Base-by-base conservation (phyloP, 2,888 invertebrate species). In the Harpalus rubripes region DNA sequence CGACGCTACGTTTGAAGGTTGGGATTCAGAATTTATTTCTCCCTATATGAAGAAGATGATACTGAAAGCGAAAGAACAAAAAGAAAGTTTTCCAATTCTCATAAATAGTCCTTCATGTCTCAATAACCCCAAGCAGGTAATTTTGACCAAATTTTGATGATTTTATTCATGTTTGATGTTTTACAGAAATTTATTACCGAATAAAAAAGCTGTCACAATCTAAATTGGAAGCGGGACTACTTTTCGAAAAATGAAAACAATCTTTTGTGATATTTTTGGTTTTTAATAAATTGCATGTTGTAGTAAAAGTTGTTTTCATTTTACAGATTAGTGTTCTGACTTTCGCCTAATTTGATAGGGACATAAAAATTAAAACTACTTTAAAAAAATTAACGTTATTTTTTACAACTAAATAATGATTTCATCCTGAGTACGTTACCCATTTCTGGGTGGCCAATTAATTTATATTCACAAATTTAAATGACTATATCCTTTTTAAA, bases 31-130 rank as follows among this genome's bases (percentile, higher is more conserved):
- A 44, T 74, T 18, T 44, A 44, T 74, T 44, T 44, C 44, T 3
- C 72, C 72, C 0, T 74, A 74, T 18, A 74, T 74, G 72, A 41
- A 16, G 18, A 74, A 18, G 41, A 74, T 74, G 72, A 74, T 74
- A 7, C 18, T 39, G 1, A 68, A 68, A 39, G 68, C 68, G 4
- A 41, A 32, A 15, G 68, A 68, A 7, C 32, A 74, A 12, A 74
- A 74, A 44, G 72, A 74, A 68, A 68, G 39, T 15, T 68, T 68
- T 15, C 39, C 68, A 15, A 68, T 74, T 5, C 72, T 44, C 12
- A 74, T 8, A 18, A 44, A 15, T 41, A 18, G 18, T 44, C 32
- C 32, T 3, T 32, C 32, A 32, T 32, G 32, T 32, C 32, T 32
- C 3, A 32, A 32, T 32, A 22, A 22, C 22, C 22, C 22, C 12